Evolutionary conservation across 1,140 invertebrate genomes (phyloP), one percentile per base, ranked within the genome.

Genomic region (Eumeta japonica): DNA sequence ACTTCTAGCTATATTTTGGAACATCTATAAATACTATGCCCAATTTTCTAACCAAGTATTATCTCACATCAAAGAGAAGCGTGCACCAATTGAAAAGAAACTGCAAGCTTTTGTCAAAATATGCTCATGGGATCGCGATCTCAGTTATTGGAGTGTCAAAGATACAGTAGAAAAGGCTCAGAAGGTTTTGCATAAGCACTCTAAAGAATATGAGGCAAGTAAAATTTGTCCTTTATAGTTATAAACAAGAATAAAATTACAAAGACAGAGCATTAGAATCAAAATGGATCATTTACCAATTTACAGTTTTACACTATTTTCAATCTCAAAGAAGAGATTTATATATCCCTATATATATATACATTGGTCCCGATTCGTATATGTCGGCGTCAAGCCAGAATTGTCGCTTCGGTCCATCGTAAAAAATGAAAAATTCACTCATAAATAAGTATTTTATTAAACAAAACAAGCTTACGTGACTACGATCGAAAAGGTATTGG

Each of bases 31-130:
- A 45, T 96, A 93, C 67, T 98, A 94, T 56, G 63, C 68, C 1
- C 90, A 95, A 60, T 97, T 95, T 58, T 48, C 73, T 1, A 44
- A 67, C 0, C 76, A 81, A 51, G 81, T 98, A 0, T 56, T 73
- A 0, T 67, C 76, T 1, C 77, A 81, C 35, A 83, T 95, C 1
- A 80, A 82, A 13, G 76, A 81, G 3, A 67, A 87, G 4, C 81
- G 85, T 36, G 54, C 76, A 0, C 91, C 92, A 0, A 90, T 97
- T 41, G 91, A 97, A 50, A 95, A 94, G 72, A 89, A 94, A 65
- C 58, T 98, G 1, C 88, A 88, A 44, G 91, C 96, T 43, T 94
- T 93, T 63, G 89, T 98, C 0, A 97, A 97, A 63, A 97, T 98
- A 28, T 88, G 87, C n/a, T 80, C 90, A 18, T 98, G 94, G 89